Evolutionary conservation across 2,888 invertebrate genomes (phyloP).

Genomic region (Myopa tessellatipennis): DNA sequence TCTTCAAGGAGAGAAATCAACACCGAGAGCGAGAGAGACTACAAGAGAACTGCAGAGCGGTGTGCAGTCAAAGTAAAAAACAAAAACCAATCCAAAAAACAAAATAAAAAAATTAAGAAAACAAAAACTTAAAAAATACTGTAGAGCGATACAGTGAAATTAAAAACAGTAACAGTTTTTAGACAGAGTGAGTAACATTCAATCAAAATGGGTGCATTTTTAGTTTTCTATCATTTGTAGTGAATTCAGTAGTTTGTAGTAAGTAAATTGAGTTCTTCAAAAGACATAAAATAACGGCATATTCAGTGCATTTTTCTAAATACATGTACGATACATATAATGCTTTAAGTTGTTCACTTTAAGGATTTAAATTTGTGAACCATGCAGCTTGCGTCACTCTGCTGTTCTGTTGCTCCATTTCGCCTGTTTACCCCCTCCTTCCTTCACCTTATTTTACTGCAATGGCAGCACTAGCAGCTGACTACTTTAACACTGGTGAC

Average conservation of each 20-base stretch:
- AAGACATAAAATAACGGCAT: slow-evolving; percentile 1
- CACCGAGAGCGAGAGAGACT: background rate
- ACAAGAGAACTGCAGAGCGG: slow-evolving; percentile 32
- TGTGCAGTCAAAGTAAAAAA: slow-evolving; percentile 19
- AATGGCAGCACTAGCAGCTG: background rate
- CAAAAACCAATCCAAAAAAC: slow-evolving; percentile 3
- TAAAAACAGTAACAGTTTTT: background rate
- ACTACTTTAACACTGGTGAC: slow-evolving; percentile 23
- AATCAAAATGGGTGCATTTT: slow-evolving; percentile 33
- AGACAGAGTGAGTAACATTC: slow-evolving; percentile 45
- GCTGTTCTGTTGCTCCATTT: slow-evolving; percentile 6
- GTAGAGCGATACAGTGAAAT: background rate
- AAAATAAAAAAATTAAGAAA: slow-evolving; percentile 1
- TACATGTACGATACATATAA: background rate
- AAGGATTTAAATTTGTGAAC: background rate
- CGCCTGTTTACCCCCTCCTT: background rate
- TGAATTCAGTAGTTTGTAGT: slow-evolving; percentile 10
- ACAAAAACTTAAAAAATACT: slow-evolving; percentile 29
- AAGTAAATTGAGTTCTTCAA: background rate
- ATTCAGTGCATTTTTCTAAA: background rate
- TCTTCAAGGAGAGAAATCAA: background rate
- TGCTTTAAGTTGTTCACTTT: background rate
- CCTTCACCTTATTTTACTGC: background rate
- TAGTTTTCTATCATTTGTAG: slow-evolving; percentile 33
- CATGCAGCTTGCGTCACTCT: slow-evolving; percentile 18